Evolutionary conservation across 2,113 vertebrate species (phyloP).

Genomic region (Chaetorhynchus papuensis): DNA sequence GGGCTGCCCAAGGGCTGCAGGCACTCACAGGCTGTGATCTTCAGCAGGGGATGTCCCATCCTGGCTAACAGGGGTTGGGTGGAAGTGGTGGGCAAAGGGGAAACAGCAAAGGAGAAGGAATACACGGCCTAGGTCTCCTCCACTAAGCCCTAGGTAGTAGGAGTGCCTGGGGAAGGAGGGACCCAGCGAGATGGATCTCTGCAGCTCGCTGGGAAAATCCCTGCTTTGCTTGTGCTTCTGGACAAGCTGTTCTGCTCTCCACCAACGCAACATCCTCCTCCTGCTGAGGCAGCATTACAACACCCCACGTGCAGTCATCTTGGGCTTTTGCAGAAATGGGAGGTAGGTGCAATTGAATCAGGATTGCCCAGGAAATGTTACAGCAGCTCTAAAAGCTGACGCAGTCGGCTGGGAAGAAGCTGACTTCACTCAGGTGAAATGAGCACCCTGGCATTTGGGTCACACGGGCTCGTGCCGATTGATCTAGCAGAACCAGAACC

Average conservation of each 20-base stretch:
- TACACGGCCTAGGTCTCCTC: not conserved
- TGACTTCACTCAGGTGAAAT: not conserved
- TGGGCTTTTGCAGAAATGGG: not conserved
- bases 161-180: not conserved
- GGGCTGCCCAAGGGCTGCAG: not conserved
- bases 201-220: not conserved
- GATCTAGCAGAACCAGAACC: not conserved
- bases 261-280: conserved; percentile 10
- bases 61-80: not conserved
- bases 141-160: not conserved
- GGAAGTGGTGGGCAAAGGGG: not conserved
- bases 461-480: accelerated
- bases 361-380: not conserved
- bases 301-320: not conserved
- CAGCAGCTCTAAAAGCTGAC: not conserved
- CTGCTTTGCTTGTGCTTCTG: not conserved
- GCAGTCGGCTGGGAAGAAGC: not conserved
- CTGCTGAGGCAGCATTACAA: not conserved
- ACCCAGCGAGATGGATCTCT: accelerated
- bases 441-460: not conserved
- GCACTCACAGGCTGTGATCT: not conserved
- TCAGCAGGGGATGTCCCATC: not conserved
- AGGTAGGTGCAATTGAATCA: not conserved
- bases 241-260: conserved; percentile 9
- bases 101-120: not conserved